phyloP scores from a whole-genome alignment of 2,888 invertebrate genomes.

The Spilosoma lubricipeda region DNA sequence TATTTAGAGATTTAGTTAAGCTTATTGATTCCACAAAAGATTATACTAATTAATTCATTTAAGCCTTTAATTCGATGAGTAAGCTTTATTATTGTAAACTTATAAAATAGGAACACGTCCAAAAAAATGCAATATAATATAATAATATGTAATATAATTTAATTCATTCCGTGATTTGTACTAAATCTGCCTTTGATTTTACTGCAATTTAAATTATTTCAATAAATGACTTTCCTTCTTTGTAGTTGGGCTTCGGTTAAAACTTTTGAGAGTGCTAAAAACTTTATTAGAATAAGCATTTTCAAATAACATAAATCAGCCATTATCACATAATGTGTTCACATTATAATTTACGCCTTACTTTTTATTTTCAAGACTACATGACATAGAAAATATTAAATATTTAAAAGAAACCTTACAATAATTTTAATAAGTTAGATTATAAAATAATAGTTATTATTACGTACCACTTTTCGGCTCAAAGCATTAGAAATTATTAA shows the following conservation, averaged over 20 bases:
- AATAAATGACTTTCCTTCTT: too few species aligned
- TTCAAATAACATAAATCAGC: too few species aligned
- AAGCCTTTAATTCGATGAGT: slow-evolving; percentile 1
- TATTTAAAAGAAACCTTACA: neutral
- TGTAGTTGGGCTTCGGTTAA: too few species aligned
- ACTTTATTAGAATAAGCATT: too few species aligned
- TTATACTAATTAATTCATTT: slow-evolving; percentile 9
- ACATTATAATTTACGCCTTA: too few species aligned
- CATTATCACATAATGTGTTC: too few species aligned
- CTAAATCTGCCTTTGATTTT: neutral
- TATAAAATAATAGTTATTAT: neutral
- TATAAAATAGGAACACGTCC: neutral
- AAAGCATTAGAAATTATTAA: neutral
- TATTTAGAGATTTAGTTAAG: slow-evolving; percentile 33
- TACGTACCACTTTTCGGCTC: neutral
- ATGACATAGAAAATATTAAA: too few species aligned
- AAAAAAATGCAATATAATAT: neutral
- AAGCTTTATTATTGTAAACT: neutral
- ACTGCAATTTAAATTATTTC: neutral
- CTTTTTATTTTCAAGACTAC: too few species aligned
- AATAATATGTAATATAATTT: neutral
- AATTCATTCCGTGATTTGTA: neutral
- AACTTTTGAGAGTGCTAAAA: too few species aligned
- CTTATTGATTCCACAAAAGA: slow-evolving; percentile 31
- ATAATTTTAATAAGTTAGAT: neutral